Conservation (phyloP, 2,113 vertebrate species). For the Tympanuchus pallidicinctus region DNA sequence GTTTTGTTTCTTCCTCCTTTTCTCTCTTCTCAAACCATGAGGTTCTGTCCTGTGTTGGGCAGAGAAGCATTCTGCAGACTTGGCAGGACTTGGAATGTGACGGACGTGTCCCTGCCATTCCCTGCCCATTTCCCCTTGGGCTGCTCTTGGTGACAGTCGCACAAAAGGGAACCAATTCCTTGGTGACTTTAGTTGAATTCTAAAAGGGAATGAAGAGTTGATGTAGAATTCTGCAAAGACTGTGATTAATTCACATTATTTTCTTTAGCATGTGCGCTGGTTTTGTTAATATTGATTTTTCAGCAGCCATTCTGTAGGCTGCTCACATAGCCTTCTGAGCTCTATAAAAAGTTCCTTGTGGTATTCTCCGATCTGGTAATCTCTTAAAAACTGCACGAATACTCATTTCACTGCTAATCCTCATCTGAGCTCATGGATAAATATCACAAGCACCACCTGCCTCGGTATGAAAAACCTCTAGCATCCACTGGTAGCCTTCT, state of each 20-base stretch:
- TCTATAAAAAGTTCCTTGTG: background rate
- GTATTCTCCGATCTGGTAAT: background rate
- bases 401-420: conserved; percentile 20
- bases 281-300: background rate
- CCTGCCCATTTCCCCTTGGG: background rate
- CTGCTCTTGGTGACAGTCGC: background rate
- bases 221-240: background rate
- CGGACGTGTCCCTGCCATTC: background rate
- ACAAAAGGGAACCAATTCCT: background rate
- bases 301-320: background rate
- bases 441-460: conserved; percentile 6
- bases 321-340: background rate
- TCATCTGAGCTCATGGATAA: conserved; percentile 21
- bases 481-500: conserved; percentile 6
- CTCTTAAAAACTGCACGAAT: conserved; percentile 18
- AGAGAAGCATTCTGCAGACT: background rate
- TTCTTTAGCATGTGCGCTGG: background rate
- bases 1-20: background rate
- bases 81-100: background rate
- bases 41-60: background rate
- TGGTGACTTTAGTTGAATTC: background rate
- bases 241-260: background rate
- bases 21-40: background rate
- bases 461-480: background rate
- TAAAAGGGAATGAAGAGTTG: background rate